phyloP scores from a whole-genome alignment of 2,797 vertebrate species.

The Erpetoichthys calabaricus region DNA sequence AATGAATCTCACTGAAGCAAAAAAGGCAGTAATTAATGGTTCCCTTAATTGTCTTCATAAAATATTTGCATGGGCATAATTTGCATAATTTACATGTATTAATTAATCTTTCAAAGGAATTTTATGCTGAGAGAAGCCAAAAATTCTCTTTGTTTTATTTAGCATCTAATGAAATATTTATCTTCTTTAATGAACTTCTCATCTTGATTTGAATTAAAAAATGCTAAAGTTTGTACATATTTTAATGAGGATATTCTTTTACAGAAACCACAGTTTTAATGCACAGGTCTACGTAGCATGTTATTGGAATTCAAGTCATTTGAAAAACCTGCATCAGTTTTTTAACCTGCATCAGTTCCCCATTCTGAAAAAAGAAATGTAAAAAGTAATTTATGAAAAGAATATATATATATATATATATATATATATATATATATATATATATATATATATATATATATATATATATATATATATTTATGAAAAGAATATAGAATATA shows the following conservation, averaged over 20 bases:
- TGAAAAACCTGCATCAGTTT: background rate
- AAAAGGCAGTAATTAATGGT: constrained; percentile 99
- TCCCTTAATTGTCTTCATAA: constrained; percentile 99
- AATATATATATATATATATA: no score
- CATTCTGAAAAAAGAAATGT: no score
- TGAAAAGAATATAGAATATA: no score
- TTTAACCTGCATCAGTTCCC: no score
- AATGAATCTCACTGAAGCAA: constrained; percentile 99
- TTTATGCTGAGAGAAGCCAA: constrained; percentile 99
- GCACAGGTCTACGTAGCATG: constrained; percentile 29
- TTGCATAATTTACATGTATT: constrained; percentile 99
- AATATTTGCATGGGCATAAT: constrained; percentile 99
- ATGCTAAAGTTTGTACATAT: constrained; percentile 85
- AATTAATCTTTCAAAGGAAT: constrained; percentile 99
- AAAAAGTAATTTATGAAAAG: no score
- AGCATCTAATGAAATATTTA: constrained; percentile 99
- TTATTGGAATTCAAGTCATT: constrained; percentile 19
- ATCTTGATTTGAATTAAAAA: constrained; percentile 98
- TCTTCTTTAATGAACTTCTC: constrained; percentile 99
- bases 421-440: no score
- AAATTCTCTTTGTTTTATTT: constrained; percentile 99
- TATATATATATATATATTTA: no score
- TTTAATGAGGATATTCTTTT: constrained; percentile 60
- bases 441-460: no score
- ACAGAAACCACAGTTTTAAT: constrained; percentile 26